Conservation (phyloP, 2,797 vertebrate genomes). For the Selene dorsalis region DNA sequence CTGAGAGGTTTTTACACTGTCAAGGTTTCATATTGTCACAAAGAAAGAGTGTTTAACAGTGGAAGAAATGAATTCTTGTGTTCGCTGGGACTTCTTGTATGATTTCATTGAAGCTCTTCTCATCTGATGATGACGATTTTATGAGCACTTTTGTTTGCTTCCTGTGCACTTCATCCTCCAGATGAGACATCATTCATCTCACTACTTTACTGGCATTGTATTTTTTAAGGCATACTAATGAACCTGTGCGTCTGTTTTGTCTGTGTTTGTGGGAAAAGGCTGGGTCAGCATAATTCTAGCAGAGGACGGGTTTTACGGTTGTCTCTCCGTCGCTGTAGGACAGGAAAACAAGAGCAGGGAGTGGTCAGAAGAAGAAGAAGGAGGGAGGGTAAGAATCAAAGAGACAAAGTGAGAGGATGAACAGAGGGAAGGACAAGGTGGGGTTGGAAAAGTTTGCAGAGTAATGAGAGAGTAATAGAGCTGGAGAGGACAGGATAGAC, state of each 20-base stretch:
- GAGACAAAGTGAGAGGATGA: conserved; percentile 45
- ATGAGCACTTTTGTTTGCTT: conserved; percentile 18
- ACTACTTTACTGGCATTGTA: conserved; percentile 36
- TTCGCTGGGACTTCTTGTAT: conserved; percentile 8
- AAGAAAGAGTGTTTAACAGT: background rate
- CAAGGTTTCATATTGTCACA: conserved; percentile 28
- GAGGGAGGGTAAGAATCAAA: conserved; percentile 29
- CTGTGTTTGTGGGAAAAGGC: conserved; percentile 17
- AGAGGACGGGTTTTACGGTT: conserved; percentile 28
- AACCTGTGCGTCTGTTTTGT: conserved; percentile 30
- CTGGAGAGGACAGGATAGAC: conserved; percentile 42
- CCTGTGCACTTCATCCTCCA: conserved; percentile 30
- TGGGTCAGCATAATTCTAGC: background rate
- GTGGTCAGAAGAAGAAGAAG: conserved; percentile 7
- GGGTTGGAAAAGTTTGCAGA: conserved; percentile 43
- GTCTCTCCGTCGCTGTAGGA: background rate
- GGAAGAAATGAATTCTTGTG: background rate
- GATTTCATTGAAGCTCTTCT: background rate
- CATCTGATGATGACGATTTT: background rate
- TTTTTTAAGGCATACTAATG: conserved; percentile 55
- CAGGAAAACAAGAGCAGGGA: conserved; percentile 6
- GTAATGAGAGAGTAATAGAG: conserved; percentile 56
- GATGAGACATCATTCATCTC: conserved; percentile 28
- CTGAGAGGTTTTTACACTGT: conserved; percentile 7
- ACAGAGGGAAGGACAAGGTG: conserved; percentile 32